Evolutionary conservation across 2,113 vertebrate genomes (phyloP), one percentile per base, ranked within the genome.

Genomic region (Hystrix brachyura): DNA sequence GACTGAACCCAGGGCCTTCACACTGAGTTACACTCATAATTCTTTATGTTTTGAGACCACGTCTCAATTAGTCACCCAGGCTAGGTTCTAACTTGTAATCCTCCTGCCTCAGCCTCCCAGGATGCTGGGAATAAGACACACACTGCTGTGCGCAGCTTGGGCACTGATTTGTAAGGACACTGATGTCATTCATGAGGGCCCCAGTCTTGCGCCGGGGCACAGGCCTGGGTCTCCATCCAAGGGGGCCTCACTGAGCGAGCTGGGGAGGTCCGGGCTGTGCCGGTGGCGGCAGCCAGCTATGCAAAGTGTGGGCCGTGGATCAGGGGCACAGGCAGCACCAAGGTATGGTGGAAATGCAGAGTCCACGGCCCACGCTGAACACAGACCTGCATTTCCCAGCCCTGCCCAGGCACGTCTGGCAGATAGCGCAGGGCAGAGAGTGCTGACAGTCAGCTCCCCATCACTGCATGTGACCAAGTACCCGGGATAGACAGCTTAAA

Each of bases 231-330:
- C 14, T 17, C 51, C 3, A 0, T 43, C 34, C 7, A 0, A 43
- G 48, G 0, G 0, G 15, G 21, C 53, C 55, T 34, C 3, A 12
- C n/a, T 14, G 29, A 69, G 38, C 0, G 5, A 74, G 51, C 60
- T 8, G 1, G 4, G 11, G 4, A 15, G 51, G 46, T 29, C 29
- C 19, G 3, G 25, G 38, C 48, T 5, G 1, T 25, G 3, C 86
- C 0, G 7, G 48, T 19, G 19, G 32, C 91, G 25, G 51, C 1
- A 4, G 38, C 53, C 43, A 17, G 67, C 3, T 1, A 12, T 5
- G 21, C 34, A 3, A 3, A 38, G 64, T 8, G 6, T 4, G 17
- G 3, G 0, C 1, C 8, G 0, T 3, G 1, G 43, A 25, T 32
- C 13, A 10, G 27, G 59, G 60, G 6, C 51, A 15, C 1, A 0